These are phyloP conservation scores for Caracal caracal DNA, from an alignment of 2,113 vertebrate genomes.

Conservation along the genomic window DNA sequence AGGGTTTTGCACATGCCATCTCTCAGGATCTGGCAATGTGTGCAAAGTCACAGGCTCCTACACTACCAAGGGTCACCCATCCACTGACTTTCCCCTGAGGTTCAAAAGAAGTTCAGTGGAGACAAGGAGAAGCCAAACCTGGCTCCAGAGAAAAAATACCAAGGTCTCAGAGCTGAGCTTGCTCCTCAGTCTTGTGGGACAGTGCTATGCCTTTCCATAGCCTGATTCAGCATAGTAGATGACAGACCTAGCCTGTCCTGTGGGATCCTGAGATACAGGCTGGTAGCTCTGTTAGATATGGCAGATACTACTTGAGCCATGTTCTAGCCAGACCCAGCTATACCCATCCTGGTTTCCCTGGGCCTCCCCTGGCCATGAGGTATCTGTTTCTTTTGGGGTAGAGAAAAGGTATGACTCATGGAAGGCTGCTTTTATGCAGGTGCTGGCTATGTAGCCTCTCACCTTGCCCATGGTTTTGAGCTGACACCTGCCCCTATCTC, in stretches of 20 bases:
- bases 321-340: neutral
- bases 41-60: neutral
- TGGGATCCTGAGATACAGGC: neutral
- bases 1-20: neutral
- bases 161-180: neutral
- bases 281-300: neutral
- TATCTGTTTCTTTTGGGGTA: neutral
- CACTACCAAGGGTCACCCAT: neutral
- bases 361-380: neutral
- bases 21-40: neutral
- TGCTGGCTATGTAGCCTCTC: neutral
- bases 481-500: neutral
- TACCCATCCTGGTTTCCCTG: neutral
- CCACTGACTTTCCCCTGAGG: neutral
- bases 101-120: neutral
- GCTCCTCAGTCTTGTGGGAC: neutral
- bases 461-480: neutral
- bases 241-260: neutral
- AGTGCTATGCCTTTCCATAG: neutral
- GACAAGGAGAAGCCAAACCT: constrained; percentile 12
- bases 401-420: neutral
- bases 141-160: neutral
- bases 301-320: neutral
- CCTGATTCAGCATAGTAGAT: neutral
- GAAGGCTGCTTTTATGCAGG: neutral